Evolutionary conservation across 1,140 invertebrate species (phyloP).

Genomic region (Drosophila ficusphila): DNA sequence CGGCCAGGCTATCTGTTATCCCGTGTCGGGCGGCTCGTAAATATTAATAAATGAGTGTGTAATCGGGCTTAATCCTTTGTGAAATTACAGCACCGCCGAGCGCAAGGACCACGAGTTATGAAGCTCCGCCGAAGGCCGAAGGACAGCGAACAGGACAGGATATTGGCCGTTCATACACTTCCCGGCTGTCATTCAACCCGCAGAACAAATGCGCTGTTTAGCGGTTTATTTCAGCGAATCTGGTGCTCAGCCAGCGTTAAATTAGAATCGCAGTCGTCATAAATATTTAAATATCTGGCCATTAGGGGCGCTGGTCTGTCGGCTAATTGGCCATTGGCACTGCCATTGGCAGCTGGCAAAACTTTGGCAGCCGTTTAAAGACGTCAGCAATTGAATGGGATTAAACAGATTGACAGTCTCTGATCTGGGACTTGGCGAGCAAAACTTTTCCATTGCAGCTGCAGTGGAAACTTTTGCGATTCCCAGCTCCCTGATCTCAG

Average conservation of each 20-base stretch:
- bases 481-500: background rate
- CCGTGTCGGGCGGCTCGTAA: conserved; percentile 60
- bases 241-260: conserved; percentile 74
- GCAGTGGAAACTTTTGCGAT: conserved; percentile 25
- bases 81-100: conserved; percentile 64
- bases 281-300: conserved; percentile 71
- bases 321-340: conserved; percentile 49
- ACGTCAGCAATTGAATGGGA: conserved; percentile 53
- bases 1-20: conserved; percentile 53
- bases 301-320: conserved; percentile 35
- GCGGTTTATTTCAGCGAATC: conserved; percentile 30
- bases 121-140: conserved; percentile 14
- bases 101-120: conserved; percentile 61
- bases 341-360: conserved; percentile 36
- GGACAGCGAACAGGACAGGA: conserved; percentile 55
- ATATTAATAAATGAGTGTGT: conserved; percentile 81
- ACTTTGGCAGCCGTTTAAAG: conserved; percentile 40
- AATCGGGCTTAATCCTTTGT: conserved; percentile 81
- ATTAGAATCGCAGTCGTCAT: conserved; percentile 69
- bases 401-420: conserved; percentile 53
- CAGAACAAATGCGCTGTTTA: conserved; percentile 47
- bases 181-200: conserved; percentile 28
- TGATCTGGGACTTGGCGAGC: conserved; percentile 42
- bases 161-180: conserved; percentile 53
- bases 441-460: conserved; percentile 54